Evolutionary conservation across 2,797 vertebrate species (phyloP).

Genomic region (Sebastes oblongus): DNA sequence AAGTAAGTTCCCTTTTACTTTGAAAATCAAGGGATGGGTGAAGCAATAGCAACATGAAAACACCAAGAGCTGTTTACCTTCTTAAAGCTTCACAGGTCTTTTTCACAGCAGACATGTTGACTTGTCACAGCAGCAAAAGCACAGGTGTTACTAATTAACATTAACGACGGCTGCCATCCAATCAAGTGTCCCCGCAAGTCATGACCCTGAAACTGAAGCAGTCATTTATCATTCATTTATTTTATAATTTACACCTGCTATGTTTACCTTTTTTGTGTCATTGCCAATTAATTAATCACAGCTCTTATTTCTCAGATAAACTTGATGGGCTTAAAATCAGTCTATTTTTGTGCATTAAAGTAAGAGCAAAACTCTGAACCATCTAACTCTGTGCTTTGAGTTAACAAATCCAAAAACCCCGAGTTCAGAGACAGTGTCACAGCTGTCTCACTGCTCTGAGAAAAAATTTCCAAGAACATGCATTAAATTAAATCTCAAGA

Average conservation of each 20-base stretch:
- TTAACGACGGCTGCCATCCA: not conserved
- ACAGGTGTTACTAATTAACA: not conserved
- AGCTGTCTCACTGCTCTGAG: not conserved
- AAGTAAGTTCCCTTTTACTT: not conserved
- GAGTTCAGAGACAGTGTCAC: constrained; percentile 9
- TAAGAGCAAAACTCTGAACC: not conserved
- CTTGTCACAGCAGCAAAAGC: too few relatives aligned
- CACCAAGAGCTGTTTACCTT: not conserved
- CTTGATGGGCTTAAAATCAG: not conserved
- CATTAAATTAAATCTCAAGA: constrained; percentile 7
- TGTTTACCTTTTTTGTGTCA: too few relatives aligned
- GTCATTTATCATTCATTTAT: not conserved
- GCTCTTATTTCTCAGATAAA: too few relatives aligned
- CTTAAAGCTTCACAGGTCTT: not conserved
- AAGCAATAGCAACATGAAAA: not conserved
- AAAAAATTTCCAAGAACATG: not conserved
- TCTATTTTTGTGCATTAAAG: not conserved
- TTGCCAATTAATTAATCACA: too few relatives aligned
- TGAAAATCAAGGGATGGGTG: not conserved
- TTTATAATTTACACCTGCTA: not conserved
- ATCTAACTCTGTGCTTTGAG: not conserved
- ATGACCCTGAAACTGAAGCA: not conserved
- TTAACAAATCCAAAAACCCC: not conserved
- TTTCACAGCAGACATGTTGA: not conserved
- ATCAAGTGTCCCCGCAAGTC: not conserved